phyloP scores from a whole-genome alignment of 2,888 invertebrate genomes.

The Ecdyonurus torrentis region DNA sequence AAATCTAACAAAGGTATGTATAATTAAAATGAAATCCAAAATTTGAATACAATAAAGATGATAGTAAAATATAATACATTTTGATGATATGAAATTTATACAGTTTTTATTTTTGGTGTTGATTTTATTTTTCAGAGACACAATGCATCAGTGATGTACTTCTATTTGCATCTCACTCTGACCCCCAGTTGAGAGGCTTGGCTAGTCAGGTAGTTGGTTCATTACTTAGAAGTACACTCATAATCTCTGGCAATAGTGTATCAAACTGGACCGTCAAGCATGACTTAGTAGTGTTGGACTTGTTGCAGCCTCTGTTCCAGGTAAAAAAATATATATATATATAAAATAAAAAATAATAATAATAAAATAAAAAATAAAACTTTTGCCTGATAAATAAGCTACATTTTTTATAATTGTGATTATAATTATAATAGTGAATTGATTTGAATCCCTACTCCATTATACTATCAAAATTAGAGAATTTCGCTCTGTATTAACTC shows the following conservation, averaged over 20 bases:
- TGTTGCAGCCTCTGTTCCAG: neutral
- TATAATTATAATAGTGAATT: too few species aligned
- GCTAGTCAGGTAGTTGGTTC: conserved; percentile 47
- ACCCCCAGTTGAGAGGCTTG: conserved; percentile 67
- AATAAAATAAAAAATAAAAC: too few species aligned
- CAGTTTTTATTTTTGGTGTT: too few species aligned
- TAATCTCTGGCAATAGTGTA: conserved; percentile 30
- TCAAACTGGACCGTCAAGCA: neutral
- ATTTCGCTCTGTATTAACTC: too few species aligned
- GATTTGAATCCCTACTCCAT: too few species aligned
- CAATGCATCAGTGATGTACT: conserved; percentile 56
- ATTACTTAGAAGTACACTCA: conserved; percentile 43
- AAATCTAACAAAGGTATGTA: neutral
- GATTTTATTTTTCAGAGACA: conserved; percentile 14
- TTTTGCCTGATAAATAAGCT: too few species aligned
- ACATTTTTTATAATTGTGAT: too few species aligned
- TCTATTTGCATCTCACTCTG: conserved; percentile 49
- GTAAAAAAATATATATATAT: neutral
- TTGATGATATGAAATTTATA: neutral
- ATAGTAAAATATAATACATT: neutral
- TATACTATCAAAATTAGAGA: too few species aligned
- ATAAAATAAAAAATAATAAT: too few species aligned
- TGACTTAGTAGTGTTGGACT: neutral
- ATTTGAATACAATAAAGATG: too few species aligned
- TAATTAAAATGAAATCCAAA: neutral